Conservation (phyloP, 2,888 invertebrate genomes). For the Oligia fasciuncula region DNA sequence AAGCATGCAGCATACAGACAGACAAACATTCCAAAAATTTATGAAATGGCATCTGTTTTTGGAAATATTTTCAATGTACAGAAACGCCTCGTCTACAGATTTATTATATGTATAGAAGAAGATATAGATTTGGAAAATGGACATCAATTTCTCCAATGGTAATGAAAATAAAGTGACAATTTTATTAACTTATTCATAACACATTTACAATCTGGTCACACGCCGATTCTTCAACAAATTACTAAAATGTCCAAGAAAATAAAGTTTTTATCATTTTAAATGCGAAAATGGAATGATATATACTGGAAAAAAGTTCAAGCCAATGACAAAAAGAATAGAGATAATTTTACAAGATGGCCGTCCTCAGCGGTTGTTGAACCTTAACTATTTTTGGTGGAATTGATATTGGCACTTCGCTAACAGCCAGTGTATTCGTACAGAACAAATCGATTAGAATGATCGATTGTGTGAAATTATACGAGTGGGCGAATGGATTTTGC, state of each 20-base stretch:
- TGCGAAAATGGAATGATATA: slow-evolving; percentile 26
- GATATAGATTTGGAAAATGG: background rate
- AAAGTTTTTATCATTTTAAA: slow-evolving; percentile 42
- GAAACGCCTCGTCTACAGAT: too few relatives aligned
- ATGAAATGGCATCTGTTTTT: too few relatives aligned
- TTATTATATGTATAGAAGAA: too few relatives aligned
- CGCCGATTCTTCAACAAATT: slow-evolving; percentile 34
- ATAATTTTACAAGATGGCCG: slow-evolving; percentile 43
- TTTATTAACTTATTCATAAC: slow-evolving; percentile 31
- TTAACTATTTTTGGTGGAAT: slow-evolving; percentile 38
- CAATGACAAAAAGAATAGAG: slow-evolving; percentile 33
- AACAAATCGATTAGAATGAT: slow-evolving; percentile 40
- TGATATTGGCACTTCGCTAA: slow-evolving; percentile 40
- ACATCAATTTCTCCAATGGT: background rate
- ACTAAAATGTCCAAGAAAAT: slow-evolving; percentile 35
- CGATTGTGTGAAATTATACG: background rate
- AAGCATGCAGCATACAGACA: too few relatives aligned
- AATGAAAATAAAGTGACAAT: slow-evolving; percentile 28
- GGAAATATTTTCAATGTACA: too few relatives aligned
- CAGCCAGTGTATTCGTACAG: slow-evolving; percentile 43
- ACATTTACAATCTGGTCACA: slow-evolving; percentile 40
- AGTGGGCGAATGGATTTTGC: background rate
- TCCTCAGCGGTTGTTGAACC: slow-evolving; percentile 37
- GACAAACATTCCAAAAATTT: too few relatives aligned
- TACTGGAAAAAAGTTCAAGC: slow-evolving; percentile 12